Conservation (phyloP, 2,888 invertebrate species). For the Agriopis leucophaearia region DNA sequence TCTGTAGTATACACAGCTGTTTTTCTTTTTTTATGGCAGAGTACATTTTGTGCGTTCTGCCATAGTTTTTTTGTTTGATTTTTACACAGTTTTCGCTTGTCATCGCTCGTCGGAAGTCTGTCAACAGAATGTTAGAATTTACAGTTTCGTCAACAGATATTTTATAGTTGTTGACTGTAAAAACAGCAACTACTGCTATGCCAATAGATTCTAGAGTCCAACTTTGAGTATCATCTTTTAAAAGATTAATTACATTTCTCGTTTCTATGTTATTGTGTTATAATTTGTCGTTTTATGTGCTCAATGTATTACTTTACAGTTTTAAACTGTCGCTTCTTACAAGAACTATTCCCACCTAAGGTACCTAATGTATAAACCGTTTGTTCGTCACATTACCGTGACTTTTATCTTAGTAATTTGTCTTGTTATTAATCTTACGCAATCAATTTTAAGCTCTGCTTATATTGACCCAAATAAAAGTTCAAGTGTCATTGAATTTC, state of each 20-base stretch:
- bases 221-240: background rate
- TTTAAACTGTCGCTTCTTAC: background rate
- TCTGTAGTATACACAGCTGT: conserved; percentile 83
- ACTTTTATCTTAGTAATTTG: conserved; percentile 6
- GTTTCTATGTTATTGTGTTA: background rate
- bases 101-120: conserved; percentile 28
- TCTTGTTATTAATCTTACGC: conserved; percentile 16
- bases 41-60: conserved; percentile 23
- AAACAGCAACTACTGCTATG: conserved; percentile 19
- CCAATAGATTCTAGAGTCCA: conserved; percentile 5
- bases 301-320: background rate
- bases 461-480: background rate
- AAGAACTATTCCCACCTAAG: background rate
- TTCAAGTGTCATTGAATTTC: conserved; percentile 10
- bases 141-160: conserved; percentile 23
- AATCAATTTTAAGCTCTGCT: conserved; percentile 1
- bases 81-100: conserved; percentile 27
- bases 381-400: background rate
- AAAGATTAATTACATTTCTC: background rate
- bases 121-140: conserved; percentile 29
- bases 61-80: conserved; percentile 19
- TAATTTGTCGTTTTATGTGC: background rate
- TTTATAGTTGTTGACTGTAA: conserved; percentile 26
- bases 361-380: background rate
- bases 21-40: conserved; percentile 27